phyloP scores from a whole-genome alignment of 2,797 vertebrate species.

The Hypotaenidia okinawae region DNA sequence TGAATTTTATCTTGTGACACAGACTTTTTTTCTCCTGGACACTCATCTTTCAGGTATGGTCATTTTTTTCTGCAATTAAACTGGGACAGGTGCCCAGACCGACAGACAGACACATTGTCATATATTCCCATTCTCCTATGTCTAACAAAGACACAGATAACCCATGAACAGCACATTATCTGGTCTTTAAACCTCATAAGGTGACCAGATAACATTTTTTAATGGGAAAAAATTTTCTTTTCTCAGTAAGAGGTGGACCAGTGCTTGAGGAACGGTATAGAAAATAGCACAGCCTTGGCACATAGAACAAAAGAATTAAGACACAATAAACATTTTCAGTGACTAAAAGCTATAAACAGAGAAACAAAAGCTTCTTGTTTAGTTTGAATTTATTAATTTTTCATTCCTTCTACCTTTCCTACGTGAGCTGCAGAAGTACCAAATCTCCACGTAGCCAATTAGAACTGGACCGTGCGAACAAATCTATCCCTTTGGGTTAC shows the following conservation, averaged over 20 bases:
- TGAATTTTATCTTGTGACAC: background rate
- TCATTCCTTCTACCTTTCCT: background rate
- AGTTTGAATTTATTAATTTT: background rate
- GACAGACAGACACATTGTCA: background rate
- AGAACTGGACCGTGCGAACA: background rate
- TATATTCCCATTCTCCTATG: background rate
- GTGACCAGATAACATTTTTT: background rate
- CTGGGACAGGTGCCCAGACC: background rate
- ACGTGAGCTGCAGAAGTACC: background rate
- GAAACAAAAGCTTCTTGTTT: background rate
- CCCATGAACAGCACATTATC: background rate
- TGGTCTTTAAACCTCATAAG: background rate
- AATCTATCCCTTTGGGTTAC: background rate
- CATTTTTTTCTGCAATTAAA: background rate
- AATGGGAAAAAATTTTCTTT: background rate
- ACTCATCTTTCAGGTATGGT: background rate
- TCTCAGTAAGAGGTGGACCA: background rate
- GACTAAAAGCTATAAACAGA: background rate
- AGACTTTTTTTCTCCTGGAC: background rate
- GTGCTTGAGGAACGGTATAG: background rate
- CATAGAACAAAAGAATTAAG: background rate
- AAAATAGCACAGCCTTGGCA: background rate
- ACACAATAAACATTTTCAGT: background rate
- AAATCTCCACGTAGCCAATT: conserved; percentile 3
- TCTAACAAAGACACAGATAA: background rate